Conservation (phyloP, 2,888 invertebrate genomes). For the Ennomos quercinarius region DNA sequence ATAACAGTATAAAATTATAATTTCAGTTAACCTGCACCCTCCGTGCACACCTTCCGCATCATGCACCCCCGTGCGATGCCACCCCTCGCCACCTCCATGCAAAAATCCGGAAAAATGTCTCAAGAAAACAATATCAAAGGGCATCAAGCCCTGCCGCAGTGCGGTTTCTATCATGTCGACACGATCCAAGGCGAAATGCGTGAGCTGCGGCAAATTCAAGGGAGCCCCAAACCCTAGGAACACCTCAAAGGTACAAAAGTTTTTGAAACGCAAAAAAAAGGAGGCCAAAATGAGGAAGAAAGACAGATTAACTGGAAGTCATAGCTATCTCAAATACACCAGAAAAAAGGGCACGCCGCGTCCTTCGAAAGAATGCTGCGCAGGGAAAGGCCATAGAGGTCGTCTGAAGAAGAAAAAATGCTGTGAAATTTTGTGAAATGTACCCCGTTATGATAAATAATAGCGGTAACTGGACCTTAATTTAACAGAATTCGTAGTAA, state of each 20-base stretch:
- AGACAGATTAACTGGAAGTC: conserved; percentile 60
- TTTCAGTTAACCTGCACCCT: conserved; percentile 55
- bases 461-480: no score
- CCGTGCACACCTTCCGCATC: conserved; percentile 74
- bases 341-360: conserved; percentile 54
- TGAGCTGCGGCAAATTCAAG: conserved; percentile 59
- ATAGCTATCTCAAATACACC: conserved; percentile 55
- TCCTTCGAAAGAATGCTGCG: conserved; percentile 57
- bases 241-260: conserved; percentile 52
- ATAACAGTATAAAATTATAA: background rate
- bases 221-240: conserved; percentile 47
- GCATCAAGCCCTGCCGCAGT: conserved; percentile 65
- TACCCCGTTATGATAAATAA: conserved; percentile 14
- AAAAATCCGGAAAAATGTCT: conserved; percentile 70
- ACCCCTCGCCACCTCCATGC: conserved; percentile 71
- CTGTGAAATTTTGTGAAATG: conserved; percentile 51
- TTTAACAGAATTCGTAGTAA: no score
- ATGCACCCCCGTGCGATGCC: conserved; percentile 69
- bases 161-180: conserved; percentile 74
- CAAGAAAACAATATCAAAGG: conserved; percentile 60
- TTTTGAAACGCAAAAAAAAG: conserved; percentile 62
- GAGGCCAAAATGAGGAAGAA: conserved; percentile 60
- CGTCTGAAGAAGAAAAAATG: conserved; percentile 51
- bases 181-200: conserved; percentile 60
- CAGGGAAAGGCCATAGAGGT: conserved; percentile 72